phyloP scores from a whole-genome alignment of 2,113 vertebrate genomes.

The Stomatorhinus ivindoensis region DNA sequence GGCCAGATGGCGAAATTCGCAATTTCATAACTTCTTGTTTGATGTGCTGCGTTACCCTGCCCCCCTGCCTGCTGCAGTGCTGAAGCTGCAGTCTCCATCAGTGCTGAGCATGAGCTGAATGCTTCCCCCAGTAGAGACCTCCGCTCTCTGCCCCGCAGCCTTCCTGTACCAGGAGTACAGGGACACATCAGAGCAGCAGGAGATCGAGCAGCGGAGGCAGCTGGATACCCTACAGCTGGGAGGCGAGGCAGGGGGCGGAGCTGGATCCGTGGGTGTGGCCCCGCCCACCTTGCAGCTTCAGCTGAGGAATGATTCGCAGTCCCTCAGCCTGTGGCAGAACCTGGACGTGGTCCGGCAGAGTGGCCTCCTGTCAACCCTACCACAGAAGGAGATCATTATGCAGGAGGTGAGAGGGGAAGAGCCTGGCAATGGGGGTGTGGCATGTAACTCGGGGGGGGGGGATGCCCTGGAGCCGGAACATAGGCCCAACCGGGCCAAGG shows the following conservation, averaged over 20 bases:
- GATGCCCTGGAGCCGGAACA: slow-evolving; percentile 35
- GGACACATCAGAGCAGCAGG: slow-evolving; percentile 83
- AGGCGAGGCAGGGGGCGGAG: slow-evolving; percentile 54
- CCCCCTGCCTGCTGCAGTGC: not conserved
- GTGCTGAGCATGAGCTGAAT: not conserved
- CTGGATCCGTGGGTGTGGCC: slow-evolving; percentile 45
- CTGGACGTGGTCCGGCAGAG: slow-evolving; percentile 78
- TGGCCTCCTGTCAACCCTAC: slow-evolving; percentile 68
- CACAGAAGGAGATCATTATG: slow-evolving; percentile 76
- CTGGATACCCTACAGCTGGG: slow-evolving; percentile 62
- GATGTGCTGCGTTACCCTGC: not conserved
- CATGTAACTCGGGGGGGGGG: not conserved
- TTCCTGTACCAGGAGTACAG: slow-evolving; percentile 95
- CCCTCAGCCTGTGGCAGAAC: slow-evolving; percentile 87
- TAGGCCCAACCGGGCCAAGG: slow-evolving; percentile 30
- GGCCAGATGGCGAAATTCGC: not conserved
- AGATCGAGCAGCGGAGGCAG: slow-evolving; percentile 82
- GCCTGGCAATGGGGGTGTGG: not conserved
- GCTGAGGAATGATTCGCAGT: slow-evolving; percentile 49
- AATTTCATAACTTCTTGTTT: not conserved
- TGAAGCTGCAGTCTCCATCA: too few species aligned
- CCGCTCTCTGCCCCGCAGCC: slow-evolving; percentile 46
- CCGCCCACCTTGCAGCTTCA: slow-evolving; percentile 54
- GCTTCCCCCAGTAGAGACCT: not conserved
- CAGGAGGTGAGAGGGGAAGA: slow-evolving; percentile 75